Evolutionary conservation across 2,113 vertebrate species (phyloP).

Genomic region (Lonchura striata): DNA sequence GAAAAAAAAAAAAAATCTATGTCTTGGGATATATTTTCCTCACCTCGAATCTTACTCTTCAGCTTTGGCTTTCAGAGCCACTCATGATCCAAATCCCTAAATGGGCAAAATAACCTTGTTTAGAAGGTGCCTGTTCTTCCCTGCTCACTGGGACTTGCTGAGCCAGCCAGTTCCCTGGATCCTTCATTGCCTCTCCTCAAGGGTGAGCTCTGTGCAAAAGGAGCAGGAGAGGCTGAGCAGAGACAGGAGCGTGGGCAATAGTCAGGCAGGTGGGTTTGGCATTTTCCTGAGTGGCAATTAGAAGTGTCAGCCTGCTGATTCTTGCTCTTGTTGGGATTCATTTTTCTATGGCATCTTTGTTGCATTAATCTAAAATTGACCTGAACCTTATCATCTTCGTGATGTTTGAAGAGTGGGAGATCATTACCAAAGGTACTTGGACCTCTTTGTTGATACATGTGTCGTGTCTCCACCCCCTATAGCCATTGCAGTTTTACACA

Average conservation of each 20-base stretch:
- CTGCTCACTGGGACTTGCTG: neutral
- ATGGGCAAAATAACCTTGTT: neutral
- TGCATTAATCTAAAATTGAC: neutral
- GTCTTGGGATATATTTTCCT: neutral
- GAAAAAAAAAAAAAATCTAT: neutral
- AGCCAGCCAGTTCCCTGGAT: neutral
- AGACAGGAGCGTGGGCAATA: neutral
- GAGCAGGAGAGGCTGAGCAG: neutral
- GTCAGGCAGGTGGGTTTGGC: neutral
- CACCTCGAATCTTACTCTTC: neutral
- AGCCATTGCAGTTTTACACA: neutral
- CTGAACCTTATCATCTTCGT: neutral
- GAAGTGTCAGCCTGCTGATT: neutral
- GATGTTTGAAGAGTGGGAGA: neutral
- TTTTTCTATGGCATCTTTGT: neutral
- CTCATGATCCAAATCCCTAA: neutral
- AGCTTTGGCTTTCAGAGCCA: neutral
- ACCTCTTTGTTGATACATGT: fast-evolving
- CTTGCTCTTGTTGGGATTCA: neutral
- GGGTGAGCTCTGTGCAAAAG: neutral
- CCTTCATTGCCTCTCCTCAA: neutral
- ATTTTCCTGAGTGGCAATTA: neutral
- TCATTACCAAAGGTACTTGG: neutral
- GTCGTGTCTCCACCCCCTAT: fast-evolving
- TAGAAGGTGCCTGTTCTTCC: neutral